Conservation (phyloP, 2,888 invertebrate genomes). For the Epiblema foenella region DNA sequence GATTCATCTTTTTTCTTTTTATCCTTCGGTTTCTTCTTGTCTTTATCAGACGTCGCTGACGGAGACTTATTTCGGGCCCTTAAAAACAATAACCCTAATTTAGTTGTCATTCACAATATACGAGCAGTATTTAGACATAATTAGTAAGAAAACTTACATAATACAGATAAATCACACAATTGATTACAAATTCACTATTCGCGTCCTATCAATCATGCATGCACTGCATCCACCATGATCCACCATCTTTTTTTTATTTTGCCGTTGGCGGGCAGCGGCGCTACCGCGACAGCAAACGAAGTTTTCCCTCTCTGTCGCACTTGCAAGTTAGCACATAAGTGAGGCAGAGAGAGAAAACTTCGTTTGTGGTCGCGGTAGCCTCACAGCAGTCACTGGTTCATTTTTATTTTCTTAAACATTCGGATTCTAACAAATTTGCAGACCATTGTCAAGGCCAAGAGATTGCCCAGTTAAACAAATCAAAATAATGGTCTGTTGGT, state of each 20-base stretch:
- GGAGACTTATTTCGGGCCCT: conserved; percentile 92
- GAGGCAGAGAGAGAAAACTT: too few species aligned
- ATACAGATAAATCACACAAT: conserved; percentile 4
- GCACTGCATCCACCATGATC: too few species aligned
- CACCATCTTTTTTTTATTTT: conserved; percentile 25
- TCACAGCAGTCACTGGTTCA: conserved; percentile 10
- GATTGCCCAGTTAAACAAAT: too few species aligned
- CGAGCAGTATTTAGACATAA: not conserved
- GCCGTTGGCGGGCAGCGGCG: conserved; percentile 24
- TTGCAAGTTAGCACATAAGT: too few species aligned
- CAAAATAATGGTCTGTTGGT: too few species aligned
- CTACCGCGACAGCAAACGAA: too few species aligned
- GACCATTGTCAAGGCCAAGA: not conserved
- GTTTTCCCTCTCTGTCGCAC: too few species aligned
- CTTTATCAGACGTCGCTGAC: conserved; percentile 88
- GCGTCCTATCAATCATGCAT: not conserved
- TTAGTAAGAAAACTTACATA: conserved; percentile 31
- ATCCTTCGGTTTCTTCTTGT: conserved; percentile 87
- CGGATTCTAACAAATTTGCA: conserved; percentile 16
- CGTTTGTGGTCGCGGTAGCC: too few species aligned
- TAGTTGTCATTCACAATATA: conserved; percentile 36
- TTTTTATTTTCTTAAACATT: not conserved
- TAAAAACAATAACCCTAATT: conserved; percentile 52
- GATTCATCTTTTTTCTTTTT: conserved; percentile 89
- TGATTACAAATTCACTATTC: conserved; percentile 6